Percentiles rank a stretch among this genome's conserved stretches.
Evolutionary conservation across 2,888 invertebrate genomes (phyloP).

Genomic region (Antheraea yamamai): DNA sequence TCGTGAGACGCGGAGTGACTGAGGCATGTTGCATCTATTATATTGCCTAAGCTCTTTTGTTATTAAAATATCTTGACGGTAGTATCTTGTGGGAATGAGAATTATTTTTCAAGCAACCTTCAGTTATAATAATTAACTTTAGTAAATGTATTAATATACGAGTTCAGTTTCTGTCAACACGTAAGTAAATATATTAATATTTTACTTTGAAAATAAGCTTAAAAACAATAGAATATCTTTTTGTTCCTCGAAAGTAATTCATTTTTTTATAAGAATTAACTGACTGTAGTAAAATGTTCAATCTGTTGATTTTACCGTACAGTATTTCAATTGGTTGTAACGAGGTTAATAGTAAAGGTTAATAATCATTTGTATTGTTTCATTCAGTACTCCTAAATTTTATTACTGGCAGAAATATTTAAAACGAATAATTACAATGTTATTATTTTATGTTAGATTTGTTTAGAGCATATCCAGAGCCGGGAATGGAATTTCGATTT

Average conservation of each 20-base stretch:
- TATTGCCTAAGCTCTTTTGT: conserved; percentile 28
- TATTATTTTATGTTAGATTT: background rate
- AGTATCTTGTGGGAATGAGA: conserved; percentile 12
- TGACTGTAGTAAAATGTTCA: background rate
- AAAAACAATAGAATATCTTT: background rate
- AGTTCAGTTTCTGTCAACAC: background rate
- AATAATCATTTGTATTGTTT: background rate
- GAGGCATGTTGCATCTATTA: conserved; percentile 32
- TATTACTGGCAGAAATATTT: background rate
- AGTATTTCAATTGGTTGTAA: background rate
- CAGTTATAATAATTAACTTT: background rate
- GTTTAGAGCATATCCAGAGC: background rate
- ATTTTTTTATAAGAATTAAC: background rate
- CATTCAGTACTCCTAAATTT: background rate
- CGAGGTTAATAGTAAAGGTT: background rate
- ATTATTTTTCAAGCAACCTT: background rate
- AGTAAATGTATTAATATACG: background rate
- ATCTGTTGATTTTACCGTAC: background rate
- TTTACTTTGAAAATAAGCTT: background rate
- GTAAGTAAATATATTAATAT: background rate
- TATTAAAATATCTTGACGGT: background rate
- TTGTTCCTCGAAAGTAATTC: background rate
- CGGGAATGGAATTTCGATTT: background rate
- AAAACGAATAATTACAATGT: background rate
- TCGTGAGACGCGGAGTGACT: conserved; percentile 47